Conservation (phyloP, 2,888 invertebrate genomes). For the Mesodorylaimus sp. region DNA sequence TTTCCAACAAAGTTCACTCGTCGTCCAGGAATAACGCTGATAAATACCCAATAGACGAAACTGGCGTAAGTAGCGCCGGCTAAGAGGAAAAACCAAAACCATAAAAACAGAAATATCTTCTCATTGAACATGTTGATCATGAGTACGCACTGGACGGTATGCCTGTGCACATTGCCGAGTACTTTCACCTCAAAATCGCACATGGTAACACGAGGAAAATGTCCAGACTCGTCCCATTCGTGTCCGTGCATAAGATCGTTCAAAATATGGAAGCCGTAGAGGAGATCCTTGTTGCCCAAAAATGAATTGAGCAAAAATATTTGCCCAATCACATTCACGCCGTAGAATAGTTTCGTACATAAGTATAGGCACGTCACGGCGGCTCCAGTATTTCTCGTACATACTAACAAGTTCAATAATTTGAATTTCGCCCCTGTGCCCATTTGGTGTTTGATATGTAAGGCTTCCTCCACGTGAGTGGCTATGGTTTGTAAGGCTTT, state of each 20-base stretch:
- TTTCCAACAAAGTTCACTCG: slow-evolving; percentile 31
- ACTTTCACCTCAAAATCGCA: slow-evolving; percentile 31
- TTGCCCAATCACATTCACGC: slow-evolving; percentile 28
- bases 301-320: slow-evolving; percentile 28
- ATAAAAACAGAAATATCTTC: slow-evolving; percentile 25
- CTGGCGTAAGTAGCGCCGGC: slow-evolving; percentile 24
- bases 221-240: slow-evolving; percentile 26
- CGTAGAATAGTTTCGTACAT: slow-evolving; percentile 24
- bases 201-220: slow-evolving; percentile 26
- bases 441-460: slow-evolving; percentile 27
- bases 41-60: slow-evolving; percentile 29
- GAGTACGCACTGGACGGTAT: slow-evolving; percentile 28
- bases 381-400: slow-evolving; percentile 27
- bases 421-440: slow-evolving; percentile 13
- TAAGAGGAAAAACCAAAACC: slow-evolving; percentile 30
- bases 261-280: slow-evolving; percentile 28
- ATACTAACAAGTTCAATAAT: slow-evolving; percentile 26
- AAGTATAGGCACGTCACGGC: slow-evolving; percentile 27
- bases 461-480: slow-evolving; percentile 28
- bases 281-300: slow-evolving; percentile 25
- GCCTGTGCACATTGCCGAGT: slow-evolving; percentile 28
- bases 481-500: slow-evolving; percentile 27
- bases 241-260: slow-evolving; percentile 29
- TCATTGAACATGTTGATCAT: slow-evolving; percentile 24
- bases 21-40: slow-evolving; percentile 25